Conservation (phyloP, 1,140 invertebrate species). For the Tetraneura akinire region DNA sequence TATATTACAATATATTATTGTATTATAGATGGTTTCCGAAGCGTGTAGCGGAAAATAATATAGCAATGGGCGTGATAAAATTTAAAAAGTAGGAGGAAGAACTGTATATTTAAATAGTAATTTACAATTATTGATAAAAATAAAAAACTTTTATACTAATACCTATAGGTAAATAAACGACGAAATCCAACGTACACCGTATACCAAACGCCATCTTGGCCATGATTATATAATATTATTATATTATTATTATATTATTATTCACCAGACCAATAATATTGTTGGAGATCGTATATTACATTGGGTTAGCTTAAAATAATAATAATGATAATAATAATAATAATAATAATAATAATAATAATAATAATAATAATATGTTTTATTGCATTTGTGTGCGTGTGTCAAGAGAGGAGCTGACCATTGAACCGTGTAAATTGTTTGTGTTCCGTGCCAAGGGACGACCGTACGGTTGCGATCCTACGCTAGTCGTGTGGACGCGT, state of each 20-base stretch:
- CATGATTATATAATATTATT: too few species aligned
- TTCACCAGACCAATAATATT: conserved; percentile 35
- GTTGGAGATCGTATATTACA: background rate
- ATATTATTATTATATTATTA: too few species aligned
- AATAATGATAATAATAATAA: too few species aligned
- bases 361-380: background rate
- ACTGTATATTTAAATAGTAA: background rate
- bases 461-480: background rate
- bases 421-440: conserved; percentile 47
- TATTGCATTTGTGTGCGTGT: background rate
- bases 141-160: background rate
- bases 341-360: too few species aligned
- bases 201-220: conserved; percentile 19
- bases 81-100: background rate
- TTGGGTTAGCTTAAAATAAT: background rate
- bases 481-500: background rate
- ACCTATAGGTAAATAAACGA: background rate
- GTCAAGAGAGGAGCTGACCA: conserved; percentile 8
- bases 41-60: conserved; percentile 46
- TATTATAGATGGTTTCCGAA: background rate
- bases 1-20: too few species aligned
- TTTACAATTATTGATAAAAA: conserved; percentile 31
- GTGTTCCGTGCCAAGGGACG: conserved; percentile 47
- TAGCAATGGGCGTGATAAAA: conserved; percentile 6
- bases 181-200: too few species aligned